Conservation (phyloP, 2,888 invertebrate species). For the Agrochola litura region DNA sequence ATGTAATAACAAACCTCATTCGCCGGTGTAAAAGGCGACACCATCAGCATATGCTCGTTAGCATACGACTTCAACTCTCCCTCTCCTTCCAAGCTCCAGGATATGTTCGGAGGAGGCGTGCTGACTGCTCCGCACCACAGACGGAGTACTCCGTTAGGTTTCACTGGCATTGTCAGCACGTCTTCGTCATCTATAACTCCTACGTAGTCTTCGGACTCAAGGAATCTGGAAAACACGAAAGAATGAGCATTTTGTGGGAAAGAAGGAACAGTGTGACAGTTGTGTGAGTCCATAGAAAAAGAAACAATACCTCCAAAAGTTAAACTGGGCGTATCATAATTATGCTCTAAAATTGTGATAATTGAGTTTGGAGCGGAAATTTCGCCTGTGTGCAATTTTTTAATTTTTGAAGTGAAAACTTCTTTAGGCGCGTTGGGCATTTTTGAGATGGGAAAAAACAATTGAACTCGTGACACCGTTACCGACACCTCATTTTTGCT, state of each 20-base stretch:
- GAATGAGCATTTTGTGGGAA: background rate
- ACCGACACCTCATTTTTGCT: too few relatives aligned
- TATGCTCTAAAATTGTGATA: background rate
- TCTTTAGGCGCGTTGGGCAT: too few relatives aligned
- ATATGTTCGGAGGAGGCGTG: constrained; percentile 90
- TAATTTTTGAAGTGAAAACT: background rate
- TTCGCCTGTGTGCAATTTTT: too few relatives aligned
- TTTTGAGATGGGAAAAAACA: too few relatives aligned
- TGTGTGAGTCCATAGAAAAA: too few relatives aligned
- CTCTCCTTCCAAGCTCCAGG: constrained; percentile 90
- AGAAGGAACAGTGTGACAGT: background rate
- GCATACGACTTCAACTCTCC: constrained; percentile 81
- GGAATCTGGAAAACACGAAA: constrained; percentile 74
- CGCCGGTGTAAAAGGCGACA: constrained; percentile 81
- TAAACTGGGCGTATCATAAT: background rate
- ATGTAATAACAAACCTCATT: constrained; percentile 79
- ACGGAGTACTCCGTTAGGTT: constrained; percentile 83
- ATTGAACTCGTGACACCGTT: too few relatives aligned
- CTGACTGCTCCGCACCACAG: constrained; percentile 92
- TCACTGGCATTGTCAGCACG: constrained; percentile 79
- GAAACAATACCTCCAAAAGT: too few relatives aligned
- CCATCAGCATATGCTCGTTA: constrained; percentile 80
- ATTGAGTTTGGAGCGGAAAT: background rate
- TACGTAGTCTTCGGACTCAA: constrained; percentile 85
- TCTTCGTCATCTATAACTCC: constrained; percentile 80